phyloP scores from a whole-genome alignment of 2,797 vertebrate genomes.

The Lophotriccus pileatus region DNA sequence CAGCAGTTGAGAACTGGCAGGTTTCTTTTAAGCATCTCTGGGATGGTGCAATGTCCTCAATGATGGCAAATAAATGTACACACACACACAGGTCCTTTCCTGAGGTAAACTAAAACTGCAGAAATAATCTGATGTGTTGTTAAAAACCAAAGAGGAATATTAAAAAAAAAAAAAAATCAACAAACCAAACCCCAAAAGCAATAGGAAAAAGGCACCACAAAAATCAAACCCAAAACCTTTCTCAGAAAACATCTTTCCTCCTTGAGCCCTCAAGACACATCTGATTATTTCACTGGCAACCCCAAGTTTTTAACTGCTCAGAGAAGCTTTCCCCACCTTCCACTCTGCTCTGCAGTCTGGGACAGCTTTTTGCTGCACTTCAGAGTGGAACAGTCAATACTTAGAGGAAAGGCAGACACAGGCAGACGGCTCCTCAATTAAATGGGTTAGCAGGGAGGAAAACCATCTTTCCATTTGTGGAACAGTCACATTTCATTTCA shows the following conservation, averaged over 20 bases:
- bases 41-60: neutral
- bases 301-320: neutral
- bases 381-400: neutral
- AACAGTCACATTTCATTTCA: neutral
- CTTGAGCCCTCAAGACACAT: neutral
- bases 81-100: neutral
- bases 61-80: neutral
- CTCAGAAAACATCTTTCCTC: neutral
- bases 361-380: neutral
- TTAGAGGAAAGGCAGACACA: neutral
- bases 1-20: neutral
- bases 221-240: neutral
- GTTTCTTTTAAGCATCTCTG: neutral
- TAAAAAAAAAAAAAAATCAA: neutral
- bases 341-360: neutral
- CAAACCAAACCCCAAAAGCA: neutral
- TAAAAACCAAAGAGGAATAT: neutral
- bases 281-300: neutral
- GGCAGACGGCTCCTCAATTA: constrained; percentile 25
- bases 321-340: neutral
- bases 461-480: neutral
- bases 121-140: neutral
- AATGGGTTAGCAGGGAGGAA: neutral
- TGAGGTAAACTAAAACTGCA: neutral
- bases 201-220: neutral